phyloP scores from a whole-genome alignment of 2,888 invertebrate species.

The Dryomyza anilis region DNA sequence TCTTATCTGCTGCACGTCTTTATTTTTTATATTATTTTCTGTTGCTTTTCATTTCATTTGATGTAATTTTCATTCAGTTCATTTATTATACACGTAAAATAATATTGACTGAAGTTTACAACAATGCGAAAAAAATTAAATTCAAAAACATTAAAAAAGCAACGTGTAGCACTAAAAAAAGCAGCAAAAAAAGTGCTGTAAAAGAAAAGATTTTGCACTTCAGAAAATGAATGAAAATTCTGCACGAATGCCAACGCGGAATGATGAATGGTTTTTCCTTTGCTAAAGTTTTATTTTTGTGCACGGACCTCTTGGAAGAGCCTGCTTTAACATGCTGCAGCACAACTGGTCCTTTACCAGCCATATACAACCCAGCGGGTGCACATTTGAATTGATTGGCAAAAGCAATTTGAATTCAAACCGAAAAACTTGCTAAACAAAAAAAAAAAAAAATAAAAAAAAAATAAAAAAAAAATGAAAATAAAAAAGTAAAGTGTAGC shows the following conservation, averaged over 20 bases:
- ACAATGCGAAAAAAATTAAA: neutral
- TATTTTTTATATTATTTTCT: neutral
- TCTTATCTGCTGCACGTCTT: neutral
- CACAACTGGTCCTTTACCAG: no score
- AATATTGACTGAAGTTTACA: conserved; percentile 11
- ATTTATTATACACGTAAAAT: conserved; percentile 12
- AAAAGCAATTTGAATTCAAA: conserved; percentile 12
- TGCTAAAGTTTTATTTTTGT: conserved; percentile 8
- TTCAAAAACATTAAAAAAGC: neutral
- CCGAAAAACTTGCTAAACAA: no score
- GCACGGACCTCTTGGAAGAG: no score
- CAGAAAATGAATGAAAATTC: neutral
- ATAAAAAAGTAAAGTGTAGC: neutral
- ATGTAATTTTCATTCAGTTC: neutral
- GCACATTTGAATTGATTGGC: conserved; percentile 5
- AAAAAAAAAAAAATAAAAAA: neutral
- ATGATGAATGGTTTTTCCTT: conserved; percentile 15
- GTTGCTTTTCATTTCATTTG: neutral
- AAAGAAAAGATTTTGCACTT: no score
- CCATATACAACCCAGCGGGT: no score
- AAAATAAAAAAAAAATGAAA: neutral
- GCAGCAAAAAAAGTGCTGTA: neutral
- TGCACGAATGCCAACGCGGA: conserved; percentile 3
- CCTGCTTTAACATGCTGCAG: no score
- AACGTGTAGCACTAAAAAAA: neutral